Base-by-base conservation (phyloP, 35 echinoderm and acorn worm genomes). In the Anneissia japonica region DNA sequence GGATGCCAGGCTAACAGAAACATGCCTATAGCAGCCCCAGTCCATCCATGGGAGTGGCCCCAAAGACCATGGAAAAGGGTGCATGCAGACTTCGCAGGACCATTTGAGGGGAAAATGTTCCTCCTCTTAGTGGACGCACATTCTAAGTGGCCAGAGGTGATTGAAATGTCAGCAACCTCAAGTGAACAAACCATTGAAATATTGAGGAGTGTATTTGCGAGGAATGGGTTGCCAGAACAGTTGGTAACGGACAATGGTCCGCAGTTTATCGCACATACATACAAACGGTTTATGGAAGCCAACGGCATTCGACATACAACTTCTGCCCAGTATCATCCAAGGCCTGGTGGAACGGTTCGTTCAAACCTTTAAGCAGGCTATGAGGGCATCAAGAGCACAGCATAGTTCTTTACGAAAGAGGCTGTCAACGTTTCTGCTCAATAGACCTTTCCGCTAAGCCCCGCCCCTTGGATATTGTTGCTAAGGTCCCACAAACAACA, bases 241-340 rank as follows among this genome's bases (percentile, higher is more conserved):
- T 64, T 94, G n/a, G 93, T 94, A 23, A 75, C 75, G 21, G 86
- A 95, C 56, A 95, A 91, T 46, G 89, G 89, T 6, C 81, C 34
- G 23, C 83, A 78, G 4, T 95, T 91, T 75, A 88, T 75, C 28
- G n/a, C n/a, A n/a, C n/a, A n/a, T n/a, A n/a, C n/a, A n/a, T n/a
- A n/a, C n/a, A n/a, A n/a, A n/a, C n/a, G n/a, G n/a, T n/a, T n/a
- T n/a, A n/a, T n/a, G n/a, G n/a, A n/a, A n/a, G n/a, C n/a, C n/a
- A n/a, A n/a, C n/a, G n/a, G n/a, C n/a, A n/a, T n/a, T n/a, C 11
- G 33, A 56, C 81, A 83, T 46, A 31, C 51, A 7, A 16, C 35
- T 31, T 74, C 46, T 46, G 56, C 83, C 12, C 72, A 51, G 17
- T 73, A 85, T 34, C 83, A 85, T 35, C 83, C 83, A 72, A 78